phyloP scores from a whole-genome alignment of 1,140 invertebrate species.

The Lordiphosa mommai region DNA sequence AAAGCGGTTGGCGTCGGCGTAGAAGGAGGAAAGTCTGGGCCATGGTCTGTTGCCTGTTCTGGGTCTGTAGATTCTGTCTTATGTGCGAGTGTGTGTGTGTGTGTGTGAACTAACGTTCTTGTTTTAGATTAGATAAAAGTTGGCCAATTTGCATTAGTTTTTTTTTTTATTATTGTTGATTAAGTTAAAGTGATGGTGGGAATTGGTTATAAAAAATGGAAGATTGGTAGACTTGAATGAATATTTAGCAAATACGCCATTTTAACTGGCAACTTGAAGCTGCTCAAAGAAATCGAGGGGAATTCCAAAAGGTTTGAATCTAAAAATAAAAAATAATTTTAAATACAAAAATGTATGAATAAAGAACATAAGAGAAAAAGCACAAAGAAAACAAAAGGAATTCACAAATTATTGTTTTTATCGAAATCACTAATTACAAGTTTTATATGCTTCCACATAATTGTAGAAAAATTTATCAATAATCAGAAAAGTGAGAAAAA shows the following conservation, averaged over 20 bases:
- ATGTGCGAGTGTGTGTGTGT: not conserved
- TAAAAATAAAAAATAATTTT: too few species aligned
- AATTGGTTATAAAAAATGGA: conserved; percentile 5
- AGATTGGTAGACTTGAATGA: conserved; percentile 3
- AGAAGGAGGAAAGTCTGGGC: conserved; percentile 6
- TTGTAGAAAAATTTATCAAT: too few species aligned
- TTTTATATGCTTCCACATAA: too few species aligned
- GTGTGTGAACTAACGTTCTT: conserved; percentile 5
- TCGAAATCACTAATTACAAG: too few species aligned
- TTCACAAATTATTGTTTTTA: too few species aligned
- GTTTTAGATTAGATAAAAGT: conserved; percentile 9
- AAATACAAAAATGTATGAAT: too few species aligned
- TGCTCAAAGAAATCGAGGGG: too few species aligned
- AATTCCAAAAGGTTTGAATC: too few species aligned
- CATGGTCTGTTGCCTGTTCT: conserved; percentile 24
- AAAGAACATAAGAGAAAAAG: too few species aligned
- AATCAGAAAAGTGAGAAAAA: too few species aligned
- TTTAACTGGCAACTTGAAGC: too few species aligned
- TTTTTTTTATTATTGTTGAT: conserved; percentile 1
- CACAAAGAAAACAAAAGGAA: too few species aligned
- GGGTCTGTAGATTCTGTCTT: not conserved
- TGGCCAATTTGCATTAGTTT: conserved; percentile 5
- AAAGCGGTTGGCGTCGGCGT: conserved; percentile 46
- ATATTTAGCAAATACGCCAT: conserved; percentile 1
- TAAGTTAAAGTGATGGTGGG: conserved; percentile 5